phyloP scores from a whole-genome alignment of 2,888 invertebrate species.

The Dendrolimus pini region DNA sequence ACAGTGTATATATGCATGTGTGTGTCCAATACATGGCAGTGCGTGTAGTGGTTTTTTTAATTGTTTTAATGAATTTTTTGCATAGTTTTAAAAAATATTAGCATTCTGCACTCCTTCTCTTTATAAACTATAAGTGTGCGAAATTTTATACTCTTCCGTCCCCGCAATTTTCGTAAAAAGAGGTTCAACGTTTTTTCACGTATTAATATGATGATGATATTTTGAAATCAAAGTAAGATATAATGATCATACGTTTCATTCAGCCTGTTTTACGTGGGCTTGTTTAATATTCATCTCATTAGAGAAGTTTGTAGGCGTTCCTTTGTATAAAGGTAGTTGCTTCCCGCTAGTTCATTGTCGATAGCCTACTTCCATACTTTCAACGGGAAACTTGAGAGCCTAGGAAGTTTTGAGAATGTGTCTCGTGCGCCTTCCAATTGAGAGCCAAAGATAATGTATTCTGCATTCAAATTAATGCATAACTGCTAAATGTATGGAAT shows the following conservation, averaged over 20 bases:
- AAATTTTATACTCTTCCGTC: no score
- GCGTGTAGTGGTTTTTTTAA: no score
- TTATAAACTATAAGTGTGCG: no score
- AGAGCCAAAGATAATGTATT: conserved; percentile 39
- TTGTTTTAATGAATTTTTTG: no score
- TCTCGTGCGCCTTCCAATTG: conserved; percentile 40
- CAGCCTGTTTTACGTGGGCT: conserved; percentile 25
- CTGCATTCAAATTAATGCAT: conserved; percentile 20
- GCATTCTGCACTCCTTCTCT: no score
- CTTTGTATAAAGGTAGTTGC: conserved; percentile 46
- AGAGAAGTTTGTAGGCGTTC: conserved; percentile 59
- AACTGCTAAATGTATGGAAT: conserved; percentile 14
- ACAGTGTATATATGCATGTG: no score
- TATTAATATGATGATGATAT: no score
- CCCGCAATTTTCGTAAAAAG: no score
- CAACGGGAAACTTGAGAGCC: conserved; percentile 32
- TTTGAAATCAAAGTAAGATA: background rate
- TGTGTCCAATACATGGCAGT: no score
- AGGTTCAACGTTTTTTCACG: no score
- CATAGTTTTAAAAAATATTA: no score
- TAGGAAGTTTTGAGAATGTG: conserved; percentile 49
- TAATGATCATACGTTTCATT: background rate
- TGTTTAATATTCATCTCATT: conserved; percentile 73
- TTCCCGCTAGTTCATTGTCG: conserved; percentile 41
- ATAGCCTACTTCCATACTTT: conserved; percentile 62